Evolutionary conservation across 1,140 invertebrate species (phyloP), one percentile per base, ranked within the genome.

Genomic region (Patella vulgata): DNA sequence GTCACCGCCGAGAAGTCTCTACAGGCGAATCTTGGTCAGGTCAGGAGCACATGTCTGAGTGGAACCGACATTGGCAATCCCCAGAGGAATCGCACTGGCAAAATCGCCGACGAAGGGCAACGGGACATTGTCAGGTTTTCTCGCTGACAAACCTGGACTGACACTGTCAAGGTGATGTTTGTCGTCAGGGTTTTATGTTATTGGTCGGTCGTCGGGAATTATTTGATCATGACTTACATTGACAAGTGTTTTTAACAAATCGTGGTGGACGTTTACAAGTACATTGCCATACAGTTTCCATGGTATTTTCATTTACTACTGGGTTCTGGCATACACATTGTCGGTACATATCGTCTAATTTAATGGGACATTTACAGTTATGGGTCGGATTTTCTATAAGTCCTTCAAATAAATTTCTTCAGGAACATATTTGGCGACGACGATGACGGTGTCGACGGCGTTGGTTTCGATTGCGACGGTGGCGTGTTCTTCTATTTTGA

Each of bases 11-110:
- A n/a, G n/a, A n/a, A n/a, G n/a, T n/a, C n/a, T n/a, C n/a, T n/a
- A n/a, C n/a, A n/a, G n/a, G n/a, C n/a, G n/a, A n/a, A n/a, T 1
- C 30, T 23, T 39, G 36, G 28, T 50, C 31, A 36, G 47, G 36
- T 52, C 36, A 46, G 50, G 25, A 19, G 39, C 50, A 51, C 12
- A 43, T 27, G 33, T n/a, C 30, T 31, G 17, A 44, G 9, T 60
- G 56, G 19, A 62, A 58, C 59, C 70, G 66, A n/a, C 68, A 63
- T 69, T 66, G 68, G 63, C 51, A 59, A 17, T 36, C 44, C 11
- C 61, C 59, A 4, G 56, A 47, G 0, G 36, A 17, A 42, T 23
- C 50, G 59, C 67, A 69, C 40, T 65, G 67, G 61, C 67, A 69
- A 19, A 44, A 51, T 56, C 63, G 56, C 17, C 31, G 42, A 17